Base-by-base conservation (phyloP, 2,113 vertebrate genomes). In the Theropithecus gelada region DNA sequence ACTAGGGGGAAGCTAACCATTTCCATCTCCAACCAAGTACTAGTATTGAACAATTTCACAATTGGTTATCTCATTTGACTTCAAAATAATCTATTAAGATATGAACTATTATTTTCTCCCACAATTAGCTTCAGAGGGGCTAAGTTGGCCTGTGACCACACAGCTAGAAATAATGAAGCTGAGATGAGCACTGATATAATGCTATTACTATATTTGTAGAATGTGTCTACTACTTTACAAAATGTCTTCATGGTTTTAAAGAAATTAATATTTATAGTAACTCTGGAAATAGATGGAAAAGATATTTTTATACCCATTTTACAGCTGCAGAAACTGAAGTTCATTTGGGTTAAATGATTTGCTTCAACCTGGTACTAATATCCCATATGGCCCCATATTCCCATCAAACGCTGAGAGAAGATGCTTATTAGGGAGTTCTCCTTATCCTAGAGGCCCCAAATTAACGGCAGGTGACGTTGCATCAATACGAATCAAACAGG, bases 201-300 rank as follows among this genome's bases (percentile, higher is more conserved):
- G 55, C 16, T 59, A 43, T 23, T 40, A 83, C 13, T 27, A 38
- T 8, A 64, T 43, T 45, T 66, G 27, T 38, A 66, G 35, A 22
- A 25, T 45, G 2, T 57, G 32, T 45, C 1, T 57, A 72, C 32
- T 73, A 40, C 18, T 48, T 64, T 38, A 90, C 17, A 72, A 87
- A 73, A n/a, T 23, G 64, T 72, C 78, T 82, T 64, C 78, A 89
- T 27, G 13, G 78, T 94, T 96, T 50, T n/a, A 70, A 91, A 92
- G 55, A 45, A 64, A 30, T 23, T 83, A 75, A 59, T 66, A 93
- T 66, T 93, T 88, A 59, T 57, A 48, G n/a, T 52, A 95, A 59
- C 22, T 88, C 50, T 92, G 79, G 45, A 16, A 94, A 43, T 40
- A 80, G 57, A 68, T n/a, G 20, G 23, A 30, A 88, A 92, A 50